Percentiles rank a stretch among this genome's conserved stretches.
Evolutionary conservation across 2,888 invertebrate species (phyloP).

Genomic region (Spisula subtruncata): DNA sequence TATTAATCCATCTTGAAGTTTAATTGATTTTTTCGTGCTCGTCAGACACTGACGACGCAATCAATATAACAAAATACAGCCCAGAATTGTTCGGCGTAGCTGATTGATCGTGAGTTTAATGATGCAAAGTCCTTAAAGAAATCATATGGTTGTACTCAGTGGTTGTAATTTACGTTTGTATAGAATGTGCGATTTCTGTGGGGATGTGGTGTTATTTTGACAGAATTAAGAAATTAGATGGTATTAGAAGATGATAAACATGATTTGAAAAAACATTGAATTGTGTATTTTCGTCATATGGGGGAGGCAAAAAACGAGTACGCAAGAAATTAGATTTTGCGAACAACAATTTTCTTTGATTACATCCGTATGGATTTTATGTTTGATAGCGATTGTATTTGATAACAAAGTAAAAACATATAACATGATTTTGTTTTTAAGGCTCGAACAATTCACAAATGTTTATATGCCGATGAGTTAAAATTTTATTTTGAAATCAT

Average conservation of each 20-base stretch:
- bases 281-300: neutral
- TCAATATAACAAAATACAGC: neutral
- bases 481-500: too few species aligned
- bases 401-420: too few species aligned
- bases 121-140: neutral
- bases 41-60: neutral
- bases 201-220: neutral
- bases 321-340: neutral
- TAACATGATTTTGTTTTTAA: too few species aligned
- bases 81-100: neutral
- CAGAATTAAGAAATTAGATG: neutral
- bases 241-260: neutral
- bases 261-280: neutral
- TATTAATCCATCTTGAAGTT: neutral
- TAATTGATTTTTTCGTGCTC: neutral
- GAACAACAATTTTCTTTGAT: too few species aligned
- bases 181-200: neutral
- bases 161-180: neutral
- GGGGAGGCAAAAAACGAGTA: neutral
- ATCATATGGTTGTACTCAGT: neutral
- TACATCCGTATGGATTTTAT: too few species aligned
- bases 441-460: too few species aligned
- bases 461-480: too few species aligned
- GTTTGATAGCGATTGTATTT: too few species aligned
- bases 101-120: neutral